phyloP scores from a whole-genome alignment of 2,888 invertebrate species.

The Lycocerus yunnanus region DNA sequence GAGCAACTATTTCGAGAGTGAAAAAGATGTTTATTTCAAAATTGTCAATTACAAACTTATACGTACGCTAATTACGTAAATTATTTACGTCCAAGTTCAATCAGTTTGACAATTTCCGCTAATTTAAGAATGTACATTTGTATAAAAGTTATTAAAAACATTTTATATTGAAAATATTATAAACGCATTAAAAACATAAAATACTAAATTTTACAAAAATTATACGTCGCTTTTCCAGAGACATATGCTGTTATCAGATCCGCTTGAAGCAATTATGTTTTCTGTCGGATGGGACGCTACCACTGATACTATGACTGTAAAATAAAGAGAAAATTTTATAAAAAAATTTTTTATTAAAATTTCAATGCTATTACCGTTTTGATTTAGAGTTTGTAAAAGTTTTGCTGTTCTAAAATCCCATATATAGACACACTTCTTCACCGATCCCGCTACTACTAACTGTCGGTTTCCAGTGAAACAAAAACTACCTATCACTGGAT shows the following conservation, averaged over 20 bases:
- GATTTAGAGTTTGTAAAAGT: neutral
- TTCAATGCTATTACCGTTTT: neutral
- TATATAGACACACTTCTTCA: neutral
- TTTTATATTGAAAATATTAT: neutral
- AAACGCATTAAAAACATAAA: neutral
- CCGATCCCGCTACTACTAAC: neutral
- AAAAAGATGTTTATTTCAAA: neutral
- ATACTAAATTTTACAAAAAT: neutral
- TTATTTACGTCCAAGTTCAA: neutral
- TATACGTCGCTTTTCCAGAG: neutral
- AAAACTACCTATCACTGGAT: neutral
- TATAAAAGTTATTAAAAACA: no score
- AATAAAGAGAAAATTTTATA: neutral
- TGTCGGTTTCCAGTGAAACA: neutral
- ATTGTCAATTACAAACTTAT: neutral
- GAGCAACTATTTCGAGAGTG: neutral
- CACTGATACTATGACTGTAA: neutral
- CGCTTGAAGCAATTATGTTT: neutral
- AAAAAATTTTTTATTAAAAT: neutral
- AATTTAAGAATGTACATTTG: no score
- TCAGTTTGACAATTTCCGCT: neutral
- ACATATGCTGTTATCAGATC: neutral
- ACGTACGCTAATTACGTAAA: neutral
- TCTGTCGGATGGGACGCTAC: neutral
- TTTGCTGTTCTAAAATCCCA: neutral